These are phyloP conservation scores for Oncorhynchus gorbuscha DNA, from an alignment of 2,113 vertebrate species.

Conservation along the genomic window DNA sequence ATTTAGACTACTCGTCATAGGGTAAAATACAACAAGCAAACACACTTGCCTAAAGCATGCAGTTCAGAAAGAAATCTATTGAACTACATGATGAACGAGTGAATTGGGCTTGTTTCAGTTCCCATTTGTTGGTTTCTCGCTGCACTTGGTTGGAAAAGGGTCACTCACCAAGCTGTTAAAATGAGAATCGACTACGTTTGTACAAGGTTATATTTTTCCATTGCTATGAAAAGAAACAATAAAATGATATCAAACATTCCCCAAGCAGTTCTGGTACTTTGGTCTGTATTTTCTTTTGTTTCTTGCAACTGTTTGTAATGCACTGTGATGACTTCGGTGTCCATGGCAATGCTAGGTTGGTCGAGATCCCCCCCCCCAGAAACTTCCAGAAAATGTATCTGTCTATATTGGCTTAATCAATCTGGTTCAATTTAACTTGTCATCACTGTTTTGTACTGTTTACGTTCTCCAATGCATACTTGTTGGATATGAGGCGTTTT, in stretches of 20 bases:
- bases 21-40: not conserved
- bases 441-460: not conserved
- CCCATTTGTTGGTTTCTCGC: slow-evolving; percentile 69
- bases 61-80: slow-evolving; percentile 22
- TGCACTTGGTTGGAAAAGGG: slow-evolving; percentile 78
- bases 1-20: slow-evolving; percentile 44
- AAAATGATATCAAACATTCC: slow-evolving; percentile 94
- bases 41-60: slow-evolving; percentile 21
- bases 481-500: not conserved
- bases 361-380: not conserved
- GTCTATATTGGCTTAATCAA: not conserved
- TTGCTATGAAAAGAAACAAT: slow-evolving; percentile 87
- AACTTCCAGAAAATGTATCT: not conserved
- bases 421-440: not conserved
- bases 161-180: slow-evolving; percentile 66
- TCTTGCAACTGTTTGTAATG: slow-evolving; percentile 16
- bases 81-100: not conserved
- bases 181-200: slow-evolving; percentile 85
- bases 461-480: not conserved
- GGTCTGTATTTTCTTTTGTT: slow-evolving; percentile 46
- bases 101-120: slow-evolving; percentile 65
- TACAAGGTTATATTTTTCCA: slow-evolving; percentile 99
- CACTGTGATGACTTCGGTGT: slow-evolving; percentile 6
- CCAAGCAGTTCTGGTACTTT: slow-evolving; percentile 80
- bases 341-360: slow-evolving; percentile 1